These are phyloP conservation scores for Cantharis nigra DNA, from an alignment of 2,888 invertebrate species.

Conservation along the genomic window DNA sequence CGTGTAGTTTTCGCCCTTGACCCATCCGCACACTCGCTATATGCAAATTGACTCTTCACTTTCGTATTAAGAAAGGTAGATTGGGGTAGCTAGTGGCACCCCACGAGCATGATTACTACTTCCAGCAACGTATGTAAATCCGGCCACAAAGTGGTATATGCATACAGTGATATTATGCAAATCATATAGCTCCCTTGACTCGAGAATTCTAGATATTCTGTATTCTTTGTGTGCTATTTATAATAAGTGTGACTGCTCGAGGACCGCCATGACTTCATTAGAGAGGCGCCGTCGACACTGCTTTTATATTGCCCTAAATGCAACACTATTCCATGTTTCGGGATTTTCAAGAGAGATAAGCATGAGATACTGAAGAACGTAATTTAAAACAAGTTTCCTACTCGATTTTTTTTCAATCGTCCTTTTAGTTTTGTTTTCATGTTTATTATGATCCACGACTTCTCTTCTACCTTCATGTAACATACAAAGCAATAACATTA, in stretches of 20 bases:
- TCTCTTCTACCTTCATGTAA: background rate
- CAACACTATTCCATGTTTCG: constrained; percentile 14
- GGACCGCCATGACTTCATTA: constrained; percentile 32
- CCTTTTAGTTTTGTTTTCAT: background rate
- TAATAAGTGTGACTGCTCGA: constrained; percentile 33
- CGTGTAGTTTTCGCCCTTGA: constrained; percentile 25
- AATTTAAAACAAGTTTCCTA: constrained; percentile 19
- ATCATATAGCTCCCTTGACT: constrained; percentile 33
- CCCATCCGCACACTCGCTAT: constrained; percentile 16
- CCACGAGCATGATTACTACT: constrained; percentile 26
- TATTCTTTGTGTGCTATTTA: constrained; percentile 30
- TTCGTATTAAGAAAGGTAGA: constrained; percentile 23
- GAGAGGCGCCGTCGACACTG: constrained; percentile 19
- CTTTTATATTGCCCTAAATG: constrained; percentile 22
- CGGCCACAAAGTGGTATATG: constrained; percentile 34
- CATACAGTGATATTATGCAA: constrained; percentile 40
- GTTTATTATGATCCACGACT: background rate
- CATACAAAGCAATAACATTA: background rate
- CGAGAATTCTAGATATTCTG: constrained; percentile 34
- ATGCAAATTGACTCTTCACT: constrained; percentile 27
- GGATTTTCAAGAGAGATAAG: constrained; percentile 22
- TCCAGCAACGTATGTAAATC: constrained; percentile 39
- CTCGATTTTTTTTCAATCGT: constrained; percentile 10
- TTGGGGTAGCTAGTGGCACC: constrained; percentile 17
- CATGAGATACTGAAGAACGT: constrained; percentile 10